Evolutionary conservation across 1,140 invertebrate genomes (phyloP).

Genomic region (Leptinotarsa undecemlineata): DNA sequence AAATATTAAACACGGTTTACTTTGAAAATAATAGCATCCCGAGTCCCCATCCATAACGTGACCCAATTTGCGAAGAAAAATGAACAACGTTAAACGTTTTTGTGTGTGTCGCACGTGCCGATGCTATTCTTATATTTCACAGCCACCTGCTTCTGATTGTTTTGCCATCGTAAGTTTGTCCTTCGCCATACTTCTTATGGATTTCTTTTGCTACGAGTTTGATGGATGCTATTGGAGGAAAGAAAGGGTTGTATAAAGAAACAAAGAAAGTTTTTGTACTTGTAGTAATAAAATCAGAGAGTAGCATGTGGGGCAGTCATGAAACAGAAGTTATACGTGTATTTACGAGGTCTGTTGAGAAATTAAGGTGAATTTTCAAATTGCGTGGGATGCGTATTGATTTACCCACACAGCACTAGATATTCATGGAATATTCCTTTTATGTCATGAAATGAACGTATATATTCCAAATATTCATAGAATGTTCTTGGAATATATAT

Average conservation of each 20-base stretch:
- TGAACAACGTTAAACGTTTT: slow-evolving; percentile 34
- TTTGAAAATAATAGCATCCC: not conserved
- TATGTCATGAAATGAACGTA: too few relatives aligned
- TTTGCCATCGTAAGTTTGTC: slow-evolving; percentile 38
- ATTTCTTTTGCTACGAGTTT: slow-evolving; percentile 26
- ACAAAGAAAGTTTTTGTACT: not conserved
- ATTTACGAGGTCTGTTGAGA: too few relatives aligned
- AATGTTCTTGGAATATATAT: too few relatives aligned
- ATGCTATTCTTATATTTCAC: slow-evolving; percentile 44
- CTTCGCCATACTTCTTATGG: slow-evolving; percentile 20
- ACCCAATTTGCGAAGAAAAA: slow-evolving; percentile 24
- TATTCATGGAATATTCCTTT: too few relatives aligned
- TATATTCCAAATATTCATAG: too few relatives aligned
- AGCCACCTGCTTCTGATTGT: slow-evolving; percentile 43
- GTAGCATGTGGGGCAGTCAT: not conserved
- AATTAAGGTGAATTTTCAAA: too few relatives aligned
- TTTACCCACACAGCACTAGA: too few relatives aligned
- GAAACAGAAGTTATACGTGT: not conserved
- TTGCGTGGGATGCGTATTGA: too few relatives aligned
- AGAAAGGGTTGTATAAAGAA: not conserved
- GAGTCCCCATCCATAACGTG: slow-evolving; percentile 12
- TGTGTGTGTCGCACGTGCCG: slow-evolving; percentile 39
- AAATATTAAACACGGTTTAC: not conserved
- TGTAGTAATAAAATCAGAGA: not conserved
- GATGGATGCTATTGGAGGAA: slow-evolving; percentile 39